Percentiles rank a stretch among this genome's conserved stretches.
These are phyloP conservation scores for Lophotriccus pileatus DNA, from an alignment of 2,797 vertebrate species.

Conservation along the genomic window DNA sequence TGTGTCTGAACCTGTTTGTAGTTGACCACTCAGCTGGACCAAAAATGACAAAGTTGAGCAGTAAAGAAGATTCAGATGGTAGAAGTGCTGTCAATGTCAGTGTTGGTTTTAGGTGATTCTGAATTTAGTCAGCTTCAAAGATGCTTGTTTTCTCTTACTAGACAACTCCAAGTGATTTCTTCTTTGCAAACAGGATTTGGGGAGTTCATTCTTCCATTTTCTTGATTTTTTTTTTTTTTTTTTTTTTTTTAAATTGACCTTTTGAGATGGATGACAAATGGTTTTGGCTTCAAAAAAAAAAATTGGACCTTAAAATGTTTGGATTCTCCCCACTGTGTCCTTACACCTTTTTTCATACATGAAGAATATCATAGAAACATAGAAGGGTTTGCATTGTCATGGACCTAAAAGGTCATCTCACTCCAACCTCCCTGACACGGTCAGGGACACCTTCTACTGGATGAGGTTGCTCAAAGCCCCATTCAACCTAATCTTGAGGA, in stretches of 20 bases:
- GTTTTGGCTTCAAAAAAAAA: not conserved
- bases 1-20: not conserved
- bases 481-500: not conserved
- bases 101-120: not conserved
- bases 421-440: not conserved
- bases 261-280: not conserved
- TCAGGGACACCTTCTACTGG: not conserved
- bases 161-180: not conserved
- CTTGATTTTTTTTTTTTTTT: not conserved
- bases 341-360: not conserved
- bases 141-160: not conserved
- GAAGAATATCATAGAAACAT: not conserved
- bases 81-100: not conserved
- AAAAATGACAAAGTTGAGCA: not conserved
- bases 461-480: not conserved
- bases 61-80: not conserved
- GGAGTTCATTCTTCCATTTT: not conserved
- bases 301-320: not conserved
- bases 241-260: not conserved
- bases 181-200: not conserved
- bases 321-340: not conserved
- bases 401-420: not conserved
- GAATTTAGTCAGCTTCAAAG: not conserved
- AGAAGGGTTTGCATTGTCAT: not conserved
- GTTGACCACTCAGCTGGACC: not conserved